A percentile compares a stretch with the other conserved stretches of the same genome.
Conservation (phyloP, 2,888 invertebrate genomes). For the Lasioglossum malachurum region DNA sequence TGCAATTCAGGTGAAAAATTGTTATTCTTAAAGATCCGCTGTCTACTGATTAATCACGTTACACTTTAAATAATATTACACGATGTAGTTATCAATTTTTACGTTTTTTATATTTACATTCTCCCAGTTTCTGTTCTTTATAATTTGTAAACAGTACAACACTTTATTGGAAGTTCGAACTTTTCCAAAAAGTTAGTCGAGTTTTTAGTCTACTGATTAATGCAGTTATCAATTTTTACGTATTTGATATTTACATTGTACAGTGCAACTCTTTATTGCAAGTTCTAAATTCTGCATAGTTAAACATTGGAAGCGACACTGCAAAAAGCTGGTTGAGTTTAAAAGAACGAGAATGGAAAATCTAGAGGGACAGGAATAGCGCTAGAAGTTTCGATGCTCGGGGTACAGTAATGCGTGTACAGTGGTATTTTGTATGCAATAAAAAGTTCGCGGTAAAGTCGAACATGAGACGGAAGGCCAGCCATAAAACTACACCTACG, state of each 20-base stretch:
- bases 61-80: not conserved
- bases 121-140: not conserved
- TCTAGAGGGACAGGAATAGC: not conserved
- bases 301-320: not conserved
- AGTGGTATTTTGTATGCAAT: not conserved
- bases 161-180: not conserved
- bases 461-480: slow-evolving; percentile 55
- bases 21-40: too few species aligned
- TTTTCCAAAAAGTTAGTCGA: not conserved
- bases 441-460: slow-evolving; percentile 46
- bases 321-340: not conserved
- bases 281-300: not conserved
- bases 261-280: not conserved
- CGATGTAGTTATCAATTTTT: not conserved
- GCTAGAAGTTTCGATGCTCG: slow-evolving; percentile 3
- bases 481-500: slow-evolving; percentile 63
- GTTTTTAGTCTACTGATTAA: too few species aligned
- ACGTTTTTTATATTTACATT: not conserved
- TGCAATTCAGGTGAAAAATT: too few species aligned
- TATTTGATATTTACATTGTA: not conserved
- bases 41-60: too few species aligned
- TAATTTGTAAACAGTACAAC: not conserved
- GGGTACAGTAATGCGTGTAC: slow-evolving; percentile 11
- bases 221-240: not conserved
- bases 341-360: not conserved